phyloP scores from a whole-genome alignment of 2,888 invertebrate species.

The Oxystoma pomonae region DNA sequence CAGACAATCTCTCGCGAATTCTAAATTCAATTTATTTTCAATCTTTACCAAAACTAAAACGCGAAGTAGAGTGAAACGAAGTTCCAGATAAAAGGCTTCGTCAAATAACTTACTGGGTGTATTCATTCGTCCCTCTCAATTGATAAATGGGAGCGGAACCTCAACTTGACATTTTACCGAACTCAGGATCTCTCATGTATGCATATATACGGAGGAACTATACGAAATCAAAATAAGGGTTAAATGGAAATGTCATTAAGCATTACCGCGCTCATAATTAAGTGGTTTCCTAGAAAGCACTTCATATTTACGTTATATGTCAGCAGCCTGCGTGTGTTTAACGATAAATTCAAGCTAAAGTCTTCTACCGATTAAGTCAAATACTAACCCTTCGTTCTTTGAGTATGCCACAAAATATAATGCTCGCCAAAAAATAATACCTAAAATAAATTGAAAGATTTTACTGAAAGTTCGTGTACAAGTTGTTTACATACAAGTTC shows the following conservation, averaged over 20 bases:
- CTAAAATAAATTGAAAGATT: no score
- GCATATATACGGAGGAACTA: not conserved
- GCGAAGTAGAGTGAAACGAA: not conserved
- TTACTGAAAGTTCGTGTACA: no score
- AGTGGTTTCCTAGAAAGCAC: constrained; percentile 23
- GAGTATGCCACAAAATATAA: no score
- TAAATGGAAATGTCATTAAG: constrained; percentile 35
- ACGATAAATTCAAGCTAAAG: not conserved
- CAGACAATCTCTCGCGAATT: not conserved
- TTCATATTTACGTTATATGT: no score
- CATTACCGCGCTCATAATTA: constrained; percentile 32
- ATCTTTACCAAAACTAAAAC: not conserved
- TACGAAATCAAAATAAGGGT: constrained; percentile 16
- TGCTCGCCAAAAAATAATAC: no score
- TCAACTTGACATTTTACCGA: not conserved
- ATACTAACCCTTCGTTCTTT: no score
- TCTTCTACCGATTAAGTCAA: not conserved
- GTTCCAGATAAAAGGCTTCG: not conserved
- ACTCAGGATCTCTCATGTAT: not conserved
- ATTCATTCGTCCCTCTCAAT: not conserved
- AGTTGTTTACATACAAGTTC: no score
- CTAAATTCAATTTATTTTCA: not conserved
- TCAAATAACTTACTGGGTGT: not conserved
- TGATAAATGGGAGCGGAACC: not conserved
- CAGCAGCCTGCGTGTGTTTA: not conserved